Conservation (phyloP, 2,888 invertebrate species). For the Ormyrus thymus region DNA sequence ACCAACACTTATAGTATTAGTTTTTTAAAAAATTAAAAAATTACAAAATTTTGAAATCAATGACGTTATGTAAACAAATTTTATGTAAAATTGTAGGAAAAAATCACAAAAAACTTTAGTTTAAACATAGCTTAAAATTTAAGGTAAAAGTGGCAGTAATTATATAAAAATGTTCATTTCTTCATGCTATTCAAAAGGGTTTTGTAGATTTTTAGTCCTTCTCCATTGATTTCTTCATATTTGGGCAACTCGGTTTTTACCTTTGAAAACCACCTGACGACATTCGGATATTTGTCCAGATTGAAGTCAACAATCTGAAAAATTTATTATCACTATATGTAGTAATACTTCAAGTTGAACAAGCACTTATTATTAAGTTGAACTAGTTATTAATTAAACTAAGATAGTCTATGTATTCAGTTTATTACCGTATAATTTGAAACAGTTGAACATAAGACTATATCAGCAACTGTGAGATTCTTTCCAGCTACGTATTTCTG, state of each 20-base stretch:
- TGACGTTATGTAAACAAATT: too few species aligned
- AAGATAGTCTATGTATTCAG: too few species aligned
- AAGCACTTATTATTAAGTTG: too few species aligned
- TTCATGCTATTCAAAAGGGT: not conserved
- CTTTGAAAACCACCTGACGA: conserved; percentile 79
- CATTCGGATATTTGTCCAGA: conserved; percentile 66
- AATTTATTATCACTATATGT: not conserved
- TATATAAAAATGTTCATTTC: not conserved
- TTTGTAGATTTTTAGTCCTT: conserved; percentile 53
- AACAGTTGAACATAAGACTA: conserved; percentile 81
- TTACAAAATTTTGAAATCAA: too few species aligned
- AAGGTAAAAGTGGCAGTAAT: too few species aligned
- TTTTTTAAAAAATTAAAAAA: too few species aligned
- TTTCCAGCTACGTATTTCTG: conserved; percentile 85
- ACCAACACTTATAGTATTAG: too few species aligned
- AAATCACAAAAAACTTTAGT: too few species aligned
- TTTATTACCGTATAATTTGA: conserved; percentile 81
- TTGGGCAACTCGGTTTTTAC: conserved; percentile 78
- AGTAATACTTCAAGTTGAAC: not conserved
- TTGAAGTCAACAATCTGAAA: not conserved
- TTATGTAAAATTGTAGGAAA: too few species aligned
- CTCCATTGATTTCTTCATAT: conserved; percentile 72
- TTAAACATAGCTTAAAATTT: too few species aligned
- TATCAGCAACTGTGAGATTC: conserved; percentile 86
- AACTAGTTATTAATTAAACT: too few species aligned